These are phyloP conservation scores for Morus bassanus DNA, from an alignment of 2,797 vertebrate species.

Conservation along the genomic window DNA sequence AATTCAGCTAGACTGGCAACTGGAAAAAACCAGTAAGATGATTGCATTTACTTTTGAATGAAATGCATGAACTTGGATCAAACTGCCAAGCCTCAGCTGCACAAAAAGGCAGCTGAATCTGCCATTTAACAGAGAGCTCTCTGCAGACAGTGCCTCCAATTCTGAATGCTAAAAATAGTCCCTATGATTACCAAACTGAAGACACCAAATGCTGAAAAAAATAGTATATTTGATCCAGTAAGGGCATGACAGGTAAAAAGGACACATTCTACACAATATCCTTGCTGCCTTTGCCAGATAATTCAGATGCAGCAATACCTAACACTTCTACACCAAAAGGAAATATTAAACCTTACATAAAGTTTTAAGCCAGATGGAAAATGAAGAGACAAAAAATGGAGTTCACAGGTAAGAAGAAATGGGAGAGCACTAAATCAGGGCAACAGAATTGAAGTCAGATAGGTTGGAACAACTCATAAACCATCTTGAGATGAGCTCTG, in stretches of 20 bases:
- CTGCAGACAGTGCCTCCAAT: neutral
- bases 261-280: neutral
- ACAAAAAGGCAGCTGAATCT: neutral
- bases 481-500: neutral
- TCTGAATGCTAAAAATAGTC: constrained; percentile 3
- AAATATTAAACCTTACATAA: neutral
- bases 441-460: neutral
- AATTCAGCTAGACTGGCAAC: constrained; percentile 30
- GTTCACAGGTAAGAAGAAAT: neutral
- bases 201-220: neutral
- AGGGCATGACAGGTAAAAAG: neutral
- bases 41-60: constrained; percentile 5
- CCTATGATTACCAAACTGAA: neutral
- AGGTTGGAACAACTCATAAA: neutral
- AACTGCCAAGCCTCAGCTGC: constrained; percentile 21
- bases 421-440: neutral
- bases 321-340: neutral
- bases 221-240: neutral
- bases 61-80: constrained; percentile 9
- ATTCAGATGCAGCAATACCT: neutral
- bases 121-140: neutral
- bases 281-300: neutral
- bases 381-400: neutral
- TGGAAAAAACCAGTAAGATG: neutral
- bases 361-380: neutral